Evolutionary conservation across 2,113 vertebrate species (phyloP).

Genomic region (Columbina picui): DNA sequence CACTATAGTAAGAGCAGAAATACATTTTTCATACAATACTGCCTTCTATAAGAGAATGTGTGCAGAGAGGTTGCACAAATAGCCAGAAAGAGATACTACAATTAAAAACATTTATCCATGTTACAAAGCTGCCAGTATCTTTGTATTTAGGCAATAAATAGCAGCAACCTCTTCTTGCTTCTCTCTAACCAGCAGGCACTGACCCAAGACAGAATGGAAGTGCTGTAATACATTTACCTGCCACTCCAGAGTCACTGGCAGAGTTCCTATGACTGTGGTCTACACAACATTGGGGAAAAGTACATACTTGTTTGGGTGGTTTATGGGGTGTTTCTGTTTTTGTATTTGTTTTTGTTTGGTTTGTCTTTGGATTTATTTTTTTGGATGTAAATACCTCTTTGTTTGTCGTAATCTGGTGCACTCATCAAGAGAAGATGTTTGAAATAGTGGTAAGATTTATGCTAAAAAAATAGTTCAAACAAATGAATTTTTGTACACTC

Average conservation of each 20-base stretch:
- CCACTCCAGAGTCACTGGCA: background rate
- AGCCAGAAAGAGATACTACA: background rate
- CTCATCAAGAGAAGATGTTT: background rate
- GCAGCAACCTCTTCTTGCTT: rapidly evolving
- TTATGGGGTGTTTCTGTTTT: background rate
- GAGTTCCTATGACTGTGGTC: rapidly evolving
- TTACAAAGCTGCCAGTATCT: background rate
- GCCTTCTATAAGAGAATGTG: background rate
- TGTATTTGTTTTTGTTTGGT: background rate
- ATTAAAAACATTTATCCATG: background rate
- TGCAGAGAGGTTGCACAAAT: background rate
- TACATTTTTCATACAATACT: background rate
- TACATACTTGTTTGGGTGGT: background rate
- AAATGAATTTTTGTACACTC: background rate
- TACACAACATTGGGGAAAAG: rapidly evolving
- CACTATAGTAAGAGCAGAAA: background rate
- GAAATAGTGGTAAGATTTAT: background rate
- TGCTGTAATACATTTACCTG: background rate
- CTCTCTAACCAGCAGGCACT: background rate
- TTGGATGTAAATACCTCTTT: background rate
- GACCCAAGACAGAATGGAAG: background rate
- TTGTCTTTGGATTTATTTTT: background rate
- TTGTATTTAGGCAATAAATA: background rate
- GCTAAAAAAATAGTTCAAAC: background rate
- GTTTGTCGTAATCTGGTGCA: background rate